Conservation (phyloP, 2,113 vertebrate species). For the Ochotona princeps region DNA sequence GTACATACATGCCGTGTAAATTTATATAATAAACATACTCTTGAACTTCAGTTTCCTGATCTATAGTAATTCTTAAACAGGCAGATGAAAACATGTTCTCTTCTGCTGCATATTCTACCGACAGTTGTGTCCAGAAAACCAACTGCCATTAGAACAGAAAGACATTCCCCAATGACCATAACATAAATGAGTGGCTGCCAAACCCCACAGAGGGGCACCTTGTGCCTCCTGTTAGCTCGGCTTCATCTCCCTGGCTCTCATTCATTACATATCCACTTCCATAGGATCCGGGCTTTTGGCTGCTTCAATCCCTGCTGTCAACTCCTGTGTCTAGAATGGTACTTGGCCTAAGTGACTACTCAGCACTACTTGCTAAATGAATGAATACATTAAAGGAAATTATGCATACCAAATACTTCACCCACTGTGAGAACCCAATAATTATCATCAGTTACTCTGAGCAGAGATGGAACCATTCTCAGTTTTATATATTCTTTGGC, state of each 20-base stretch:
- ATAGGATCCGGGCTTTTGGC: background rate
- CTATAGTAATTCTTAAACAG: background rate
- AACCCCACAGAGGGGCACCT: background rate
- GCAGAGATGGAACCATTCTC: background rate
- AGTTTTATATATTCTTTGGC: slow-evolving; percentile 16
- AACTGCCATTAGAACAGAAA: background rate
- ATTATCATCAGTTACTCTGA: background rate
- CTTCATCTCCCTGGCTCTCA: slow-evolving; percentile 12
- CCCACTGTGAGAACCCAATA: background rate
- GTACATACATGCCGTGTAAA: background rate
- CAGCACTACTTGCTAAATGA: background rate
- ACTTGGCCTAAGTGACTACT: background rate
- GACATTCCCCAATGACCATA: background rate
- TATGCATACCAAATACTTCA: slow-evolving; percentile 27
- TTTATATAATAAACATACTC: background rate
- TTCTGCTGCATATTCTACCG: background rate
- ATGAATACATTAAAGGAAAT: background rate
- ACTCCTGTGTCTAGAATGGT: background rate
- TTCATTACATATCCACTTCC: background rate
- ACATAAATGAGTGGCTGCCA: background rate
- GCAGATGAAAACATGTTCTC: background rate
- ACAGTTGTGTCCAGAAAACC: background rate
- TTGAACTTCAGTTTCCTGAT: background rate
- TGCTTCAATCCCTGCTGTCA: background rate
- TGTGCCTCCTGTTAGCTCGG: background rate